A percentile compares a stretch with the other conserved stretches of the same genome.
Evolutionary conservation across 2,797 vertebrate species (phyloP).

Genomic region (Sparidentex hasta): DNA sequence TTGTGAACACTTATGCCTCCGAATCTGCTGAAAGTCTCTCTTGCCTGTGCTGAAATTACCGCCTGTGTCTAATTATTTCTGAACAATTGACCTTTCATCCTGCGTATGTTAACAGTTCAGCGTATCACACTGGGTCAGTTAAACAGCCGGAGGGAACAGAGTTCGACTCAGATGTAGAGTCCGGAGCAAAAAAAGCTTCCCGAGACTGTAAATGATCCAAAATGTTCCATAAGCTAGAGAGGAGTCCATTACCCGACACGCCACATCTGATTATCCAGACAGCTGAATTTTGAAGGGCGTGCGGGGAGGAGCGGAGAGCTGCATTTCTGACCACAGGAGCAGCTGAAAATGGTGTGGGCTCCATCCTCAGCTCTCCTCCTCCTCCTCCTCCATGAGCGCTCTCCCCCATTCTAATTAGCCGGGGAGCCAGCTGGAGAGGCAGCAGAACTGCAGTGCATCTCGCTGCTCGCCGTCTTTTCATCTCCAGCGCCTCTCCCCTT

Average conservation of each 20-base stretch:
- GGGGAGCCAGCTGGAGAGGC: conserved; percentile 76
- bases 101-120: conserved; percentile 65
- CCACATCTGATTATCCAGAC: conserved; percentile 72
- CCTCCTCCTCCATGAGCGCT: conserved; percentile 47
- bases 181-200: conserved; percentile 45
- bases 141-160: conserved; percentile 62
- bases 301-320: conserved; percentile 42
- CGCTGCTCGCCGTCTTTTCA: conserved; percentile 71
- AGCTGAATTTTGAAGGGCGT: conserved; percentile 62
- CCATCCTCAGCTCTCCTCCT: conserved; percentile 53
- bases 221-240: conserved; percentile 64
- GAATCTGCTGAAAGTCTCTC: conserved; percentile 36
- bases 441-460: conserved; percentile 76
- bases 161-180: conserved; percentile 21
- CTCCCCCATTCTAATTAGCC: conserved; percentile 78
- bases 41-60: conserved; percentile 58
- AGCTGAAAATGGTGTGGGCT: conserved; percentile 66
- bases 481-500: conserved; percentile 67
- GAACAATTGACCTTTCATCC: conserved; percentile 75
- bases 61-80: conserved; percentile 68
- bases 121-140: conserved; percentile 49
- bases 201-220: conserved; percentile 53
- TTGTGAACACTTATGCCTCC: conserved; percentile 8
- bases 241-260: conserved; percentile 61
- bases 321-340: conserved; percentile 59